Percentiles rank a stretch among this genome's conserved stretches.
Evolutionary conservation across 2,797 vertebrate genomes (phyloP).

Genomic region (Dryobates pubescens): DNA sequence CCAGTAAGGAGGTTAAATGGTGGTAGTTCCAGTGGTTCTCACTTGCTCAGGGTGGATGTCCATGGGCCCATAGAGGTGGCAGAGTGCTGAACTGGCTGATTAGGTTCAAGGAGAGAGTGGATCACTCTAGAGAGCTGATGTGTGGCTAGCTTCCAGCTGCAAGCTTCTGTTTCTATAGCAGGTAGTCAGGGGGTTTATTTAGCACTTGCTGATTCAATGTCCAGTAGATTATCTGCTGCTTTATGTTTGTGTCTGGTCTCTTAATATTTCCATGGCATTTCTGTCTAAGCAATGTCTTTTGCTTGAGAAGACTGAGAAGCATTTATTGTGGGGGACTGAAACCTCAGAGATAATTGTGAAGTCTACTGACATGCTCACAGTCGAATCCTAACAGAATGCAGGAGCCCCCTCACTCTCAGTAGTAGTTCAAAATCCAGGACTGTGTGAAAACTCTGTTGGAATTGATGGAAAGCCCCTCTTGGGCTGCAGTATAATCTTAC

Average conservation of each 20-base stretch:
- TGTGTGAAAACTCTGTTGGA: background rate
- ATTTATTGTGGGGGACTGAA: background rate
- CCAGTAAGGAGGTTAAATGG: background rate
- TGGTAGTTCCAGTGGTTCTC: background rate
- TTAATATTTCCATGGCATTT: background rate
- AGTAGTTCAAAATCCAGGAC: background rate
- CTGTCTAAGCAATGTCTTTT: background rate
- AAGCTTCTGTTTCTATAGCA: accelerated
- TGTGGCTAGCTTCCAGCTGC: background rate
- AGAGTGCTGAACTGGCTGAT: background rate
- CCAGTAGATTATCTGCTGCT: background rate
- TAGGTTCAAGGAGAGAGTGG: background rate
- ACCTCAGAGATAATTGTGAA: background rate
- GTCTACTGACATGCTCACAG: accelerated
- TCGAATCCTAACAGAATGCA: background rate
- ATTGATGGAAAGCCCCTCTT: background rate
- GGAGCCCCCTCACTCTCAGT: background rate
- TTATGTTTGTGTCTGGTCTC: background rate
- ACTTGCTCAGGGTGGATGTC: background rate
- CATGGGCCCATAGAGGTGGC: background rate
- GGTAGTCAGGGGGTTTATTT: background rate
- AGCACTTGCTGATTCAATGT: background rate
- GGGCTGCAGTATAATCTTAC: background rate
- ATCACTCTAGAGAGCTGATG: background rate
- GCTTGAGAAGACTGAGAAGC: background rate